These are phyloP conservation scores for Monochamus saltuarius DNA, from an alignment of 1,140 invertebrate genomes.

Conservation along the genomic window DNA sequence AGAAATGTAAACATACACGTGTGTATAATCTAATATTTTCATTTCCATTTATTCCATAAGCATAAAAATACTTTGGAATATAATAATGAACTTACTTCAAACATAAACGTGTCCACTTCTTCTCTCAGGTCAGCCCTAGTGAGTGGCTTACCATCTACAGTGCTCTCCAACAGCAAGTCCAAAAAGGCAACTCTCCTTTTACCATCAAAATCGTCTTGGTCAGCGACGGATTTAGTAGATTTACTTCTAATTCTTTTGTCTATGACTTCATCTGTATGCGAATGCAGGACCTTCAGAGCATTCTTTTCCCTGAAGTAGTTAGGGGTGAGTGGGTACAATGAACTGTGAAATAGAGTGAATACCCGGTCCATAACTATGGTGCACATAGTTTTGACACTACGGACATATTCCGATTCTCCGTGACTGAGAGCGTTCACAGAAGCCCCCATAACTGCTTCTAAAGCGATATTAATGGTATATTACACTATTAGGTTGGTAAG, in stretches of 20 bases:
- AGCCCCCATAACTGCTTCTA: slow-evolving; percentile 71
- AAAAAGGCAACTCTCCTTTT: slow-evolving; percentile 70
- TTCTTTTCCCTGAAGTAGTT: slow-evolving; percentile 49
- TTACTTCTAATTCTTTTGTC: slow-evolving; percentile 47
- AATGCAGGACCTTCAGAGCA: slow-evolving; percentile 65
- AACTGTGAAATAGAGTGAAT: slow-evolving; percentile 46
- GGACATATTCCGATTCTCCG: slow-evolving; percentile 70
- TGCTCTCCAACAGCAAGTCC: slow-evolving; percentile 64
- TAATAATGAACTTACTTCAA: slow-evolving; percentile 59
- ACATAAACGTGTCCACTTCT: slow-evolving; percentile 87
- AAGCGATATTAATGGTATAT: slow-evolving; percentile 5
- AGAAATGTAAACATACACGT: too few species aligned
- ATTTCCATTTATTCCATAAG: too few species aligned
- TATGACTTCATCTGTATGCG: slow-evolving; percentile 65
- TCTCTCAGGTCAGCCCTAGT: slow-evolving; percentile 70
- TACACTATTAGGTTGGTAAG: too few species aligned
- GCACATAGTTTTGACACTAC: slow-evolving; percentile 62
- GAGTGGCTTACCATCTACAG: slow-evolving; percentile 58
- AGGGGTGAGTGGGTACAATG: slow-evolving; percentile 35
- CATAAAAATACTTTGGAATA: too few species aligned
- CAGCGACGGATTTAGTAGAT: background rate
- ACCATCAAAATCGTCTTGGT: slow-evolving; percentile 37
- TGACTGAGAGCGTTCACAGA: slow-evolving; percentile 69
- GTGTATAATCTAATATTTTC: too few species aligned
- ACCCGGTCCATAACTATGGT: slow-evolving; percentile 49